phyloP scores from a whole-genome alignment of 2,888 invertebrate genomes.

The Nebria brevicollis region DNA sequence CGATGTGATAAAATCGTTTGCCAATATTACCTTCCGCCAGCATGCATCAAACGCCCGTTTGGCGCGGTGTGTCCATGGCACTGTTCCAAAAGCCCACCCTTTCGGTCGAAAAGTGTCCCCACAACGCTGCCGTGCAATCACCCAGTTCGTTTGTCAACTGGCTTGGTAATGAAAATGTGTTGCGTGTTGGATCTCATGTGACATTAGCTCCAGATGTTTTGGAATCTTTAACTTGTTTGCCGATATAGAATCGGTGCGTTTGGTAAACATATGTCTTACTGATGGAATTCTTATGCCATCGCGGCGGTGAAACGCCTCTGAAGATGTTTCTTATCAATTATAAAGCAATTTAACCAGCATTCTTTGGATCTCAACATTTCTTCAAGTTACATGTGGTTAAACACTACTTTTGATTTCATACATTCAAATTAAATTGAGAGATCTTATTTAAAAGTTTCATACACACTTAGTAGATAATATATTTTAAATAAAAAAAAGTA shows the following conservation, averaged over 20 bases:
- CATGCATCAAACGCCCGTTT: constrained; percentile 27
- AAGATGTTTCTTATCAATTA: neutral
- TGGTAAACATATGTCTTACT: constrained; percentile 21
- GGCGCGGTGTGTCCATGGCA: constrained; percentile 7
- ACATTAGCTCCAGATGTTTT: constrained; percentile 38
- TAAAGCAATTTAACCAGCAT: neutral
- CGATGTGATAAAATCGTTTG: constrained; percentile 37
- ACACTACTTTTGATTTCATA: no score
- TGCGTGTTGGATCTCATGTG: constrained; percentile 14
- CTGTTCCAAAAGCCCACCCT: constrained; percentile 15
- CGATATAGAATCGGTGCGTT: constrained; percentile 11
- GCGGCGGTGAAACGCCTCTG: neutral
- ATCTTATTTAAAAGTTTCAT: no score
- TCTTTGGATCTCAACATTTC: neutral
- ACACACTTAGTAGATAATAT: no score
- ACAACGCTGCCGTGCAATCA: neutral
- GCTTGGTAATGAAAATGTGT: neutral
- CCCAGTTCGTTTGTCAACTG: constrained; percentile 17
- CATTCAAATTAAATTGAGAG: no score
- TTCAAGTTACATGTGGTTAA: neutral
- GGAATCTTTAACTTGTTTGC: constrained; percentile 40
- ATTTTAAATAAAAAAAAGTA: no score
- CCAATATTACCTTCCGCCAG: constrained; percentile 42
- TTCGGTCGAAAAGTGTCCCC: constrained; percentile 6
- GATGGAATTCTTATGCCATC: constrained; percentile 14